Conservation (phyloP, 2,113 vertebrate genomes). For the Pan troglodytes region NHGRI_mPanTro3-v2.1_pri NC_072401.2:108466501-108467000, state of each 20-base stretch:
- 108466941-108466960: background rate
- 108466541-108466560: background rate
- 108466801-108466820: background rate
- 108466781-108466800: background rate
- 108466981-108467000: background rate
- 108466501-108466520: background rate
- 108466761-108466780: background rate
- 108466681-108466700: background rate
- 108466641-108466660: background rate
- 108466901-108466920: background rate
- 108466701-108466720: background rate
- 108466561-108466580: background rate
- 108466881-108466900: background rate
- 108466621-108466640: background rate
- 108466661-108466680: background rate
- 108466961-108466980: background rate
- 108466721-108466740: background rate
- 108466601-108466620: background rate
- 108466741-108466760: background rate
- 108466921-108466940: background rate
- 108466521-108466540: slow-evolving; percentile 6
- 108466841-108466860: background rate
- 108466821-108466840: background rate
- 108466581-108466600: background rate
- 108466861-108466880: background rate